A percentile compares a stretch with the other conserved stretches of the same genome.
phyloP scores from a whole-genome alignment of 2,888 invertebrate species.

The Lithophane semibrunnea region DNA sequence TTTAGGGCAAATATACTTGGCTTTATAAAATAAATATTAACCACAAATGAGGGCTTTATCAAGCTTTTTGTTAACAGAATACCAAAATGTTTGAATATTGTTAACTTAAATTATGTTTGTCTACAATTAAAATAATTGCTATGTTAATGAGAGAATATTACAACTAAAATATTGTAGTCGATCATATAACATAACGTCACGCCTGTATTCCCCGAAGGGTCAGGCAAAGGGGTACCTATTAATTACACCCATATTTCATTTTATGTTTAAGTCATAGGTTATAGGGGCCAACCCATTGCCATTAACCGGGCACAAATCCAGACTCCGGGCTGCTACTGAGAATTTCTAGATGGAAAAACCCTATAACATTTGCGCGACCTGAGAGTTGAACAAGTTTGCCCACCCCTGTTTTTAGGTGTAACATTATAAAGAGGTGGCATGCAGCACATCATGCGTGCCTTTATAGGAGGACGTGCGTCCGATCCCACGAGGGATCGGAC shows the following conservation, averaged over 20 bases:
- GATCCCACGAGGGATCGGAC: no score
- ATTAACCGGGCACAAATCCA: background rate
- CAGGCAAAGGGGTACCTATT: background rate
- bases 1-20: background rate
- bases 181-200: no score
- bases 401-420: background rate
- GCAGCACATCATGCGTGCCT: no score
- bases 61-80: conserved; percentile 9
- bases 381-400: background rate
- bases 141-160: background rate
- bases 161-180: no score
- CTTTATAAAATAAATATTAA: conserved; percentile 24
- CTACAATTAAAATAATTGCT: conserved; percentile 11
- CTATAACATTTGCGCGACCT: background rate
- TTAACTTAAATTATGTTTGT: background rate
- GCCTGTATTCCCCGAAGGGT: no score
- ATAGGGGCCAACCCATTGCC: background rate
- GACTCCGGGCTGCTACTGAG: background rate
- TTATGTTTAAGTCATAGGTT: background rate
- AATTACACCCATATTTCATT: background rate
- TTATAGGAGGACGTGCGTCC: no score
- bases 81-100: conserved; percentile 19
- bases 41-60: conserved; percentile 5
- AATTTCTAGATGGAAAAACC: background rate
- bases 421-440: background rate